Base-by-base conservation (phyloP, 2,113 vertebrate species). In the Campylomormyrus tamandua region DNA sequence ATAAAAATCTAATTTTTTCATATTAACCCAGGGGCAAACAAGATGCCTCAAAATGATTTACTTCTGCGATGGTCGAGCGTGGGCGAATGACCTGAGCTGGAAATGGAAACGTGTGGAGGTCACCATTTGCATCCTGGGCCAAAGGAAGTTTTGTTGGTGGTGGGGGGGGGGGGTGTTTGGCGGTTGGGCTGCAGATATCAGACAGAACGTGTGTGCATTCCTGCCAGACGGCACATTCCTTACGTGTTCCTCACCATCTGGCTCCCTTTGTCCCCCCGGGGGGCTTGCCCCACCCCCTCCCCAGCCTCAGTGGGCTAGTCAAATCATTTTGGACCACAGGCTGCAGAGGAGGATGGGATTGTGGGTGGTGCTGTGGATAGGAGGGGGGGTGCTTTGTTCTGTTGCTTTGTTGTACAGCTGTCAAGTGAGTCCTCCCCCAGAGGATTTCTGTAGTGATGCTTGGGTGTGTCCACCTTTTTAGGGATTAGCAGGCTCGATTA, bases 331-430 rank as follows among this genome's bases (percentile, higher is more conserved):
- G 31, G 85, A 52, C 48, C 48, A 27, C 83, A 85, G 83, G 42
- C 83, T 27, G 11, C 48, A 52, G n/a, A 87, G 31, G 49, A 87
- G 50, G 46, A 87, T 87, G n/a, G 85, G 85, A 87, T 21, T 56
- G 85, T 39, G n/a, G 11, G 8, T 31, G 27, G 5, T 53, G 50
- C 50, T 87, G 11, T 53, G 31, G 10, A 21, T 15, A 39, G 50
- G 21, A 11, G 52, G 52, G 31, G 8, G 7, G 7, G 39, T 3
- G 35, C 9, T 45, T 46, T 87, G 31, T 58, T 35, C 15, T 87
- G 53, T 45, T 87, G 87, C 31, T 87, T 87, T 87, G 53, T 87
- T 39, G 35, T n/a, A 45, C 87, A 87, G 87, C 87, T 58, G 87
- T 49, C 74, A 49, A 89, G 9, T 48, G 17, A 89, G 35, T 89